These are phyloP conservation scores for Protobothrops mucrosquamatus DNA, from an alignment of 2,113 vertebrate genomes.

Conservation along the genomic window DNA sequence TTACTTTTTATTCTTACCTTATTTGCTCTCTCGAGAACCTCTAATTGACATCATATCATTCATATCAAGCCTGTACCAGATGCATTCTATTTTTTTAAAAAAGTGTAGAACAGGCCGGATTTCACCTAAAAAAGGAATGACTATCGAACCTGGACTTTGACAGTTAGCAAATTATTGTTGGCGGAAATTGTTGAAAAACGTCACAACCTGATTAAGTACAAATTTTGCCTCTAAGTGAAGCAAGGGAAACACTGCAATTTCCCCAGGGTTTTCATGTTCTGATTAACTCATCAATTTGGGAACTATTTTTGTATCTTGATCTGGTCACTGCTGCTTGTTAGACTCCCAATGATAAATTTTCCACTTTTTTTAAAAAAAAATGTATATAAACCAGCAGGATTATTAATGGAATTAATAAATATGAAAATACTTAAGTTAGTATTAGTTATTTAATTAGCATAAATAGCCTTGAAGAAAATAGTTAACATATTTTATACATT, in stretches of 20 bases:
- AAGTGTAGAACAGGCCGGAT: not conserved
- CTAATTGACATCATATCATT: not conserved
- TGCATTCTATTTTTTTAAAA: not conserved
- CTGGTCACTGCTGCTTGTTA: not conserved
- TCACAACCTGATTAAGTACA: not conserved
- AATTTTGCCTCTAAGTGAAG: not conserved
- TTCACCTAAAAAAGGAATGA: not conserved
- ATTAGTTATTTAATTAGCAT: too few relatives aligned
- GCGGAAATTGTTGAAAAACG: not conserved
- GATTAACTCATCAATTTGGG: not conserved
- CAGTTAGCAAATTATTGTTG: not conserved
- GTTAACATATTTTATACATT: too few relatives aligned
- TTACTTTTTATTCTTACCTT: not conserved
- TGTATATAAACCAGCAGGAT: not conserved
- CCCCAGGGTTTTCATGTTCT: not conserved
- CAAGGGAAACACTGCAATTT: not conserved
- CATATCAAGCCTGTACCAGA: not conserved
- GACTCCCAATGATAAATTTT: not conserved
- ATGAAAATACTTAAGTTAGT: not conserved
- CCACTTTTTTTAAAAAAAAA: not conserved
- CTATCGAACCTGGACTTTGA: slow-evolving; percentile 8
- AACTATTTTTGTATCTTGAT: not conserved
- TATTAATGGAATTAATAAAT: not conserved
- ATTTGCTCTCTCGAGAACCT: not conserved
- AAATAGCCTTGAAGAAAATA: too few relatives aligned